A percentile compares a stretch with the other conserved stretches of the same genome.
phyloP scores from a whole-genome alignment of 2,113 vertebrate genomes.

The Bettongia penicillata region DNA sequence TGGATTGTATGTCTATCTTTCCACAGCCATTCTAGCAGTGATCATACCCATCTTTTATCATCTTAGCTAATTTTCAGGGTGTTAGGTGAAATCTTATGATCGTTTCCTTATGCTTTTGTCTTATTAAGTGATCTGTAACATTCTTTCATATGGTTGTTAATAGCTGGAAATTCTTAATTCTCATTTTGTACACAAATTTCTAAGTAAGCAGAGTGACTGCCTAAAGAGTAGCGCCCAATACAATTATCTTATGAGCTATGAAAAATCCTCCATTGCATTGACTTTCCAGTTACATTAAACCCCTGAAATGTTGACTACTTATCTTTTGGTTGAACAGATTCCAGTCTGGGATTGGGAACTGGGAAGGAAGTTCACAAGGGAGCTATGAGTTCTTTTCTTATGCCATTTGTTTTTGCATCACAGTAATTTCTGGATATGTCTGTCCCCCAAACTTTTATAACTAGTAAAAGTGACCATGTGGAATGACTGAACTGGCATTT shows the following conservation, averaged over 20 bases:
- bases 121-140: background rate
- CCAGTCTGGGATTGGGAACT: slow-evolving; percentile 13
- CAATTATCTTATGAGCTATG: slow-evolving; percentile 44
- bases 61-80: background rate
- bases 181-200: slow-evolving; percentile 40
- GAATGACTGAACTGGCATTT: background rate
- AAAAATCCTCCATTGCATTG: slow-evolving; percentile 8
- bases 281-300: slow-evolving; percentile 26
- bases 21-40: background rate
- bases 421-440: background rate
- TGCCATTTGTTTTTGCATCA: background rate
- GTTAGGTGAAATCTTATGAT: background rate
- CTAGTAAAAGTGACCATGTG: background rate
- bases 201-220: background rate
- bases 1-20: background rate
- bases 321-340: slow-evolving; percentile 27
- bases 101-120: background rate
- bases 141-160: background rate
- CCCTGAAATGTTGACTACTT: background rate
- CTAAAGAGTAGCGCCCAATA: slow-evolving; percentile 27
- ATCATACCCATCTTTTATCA: background rate
- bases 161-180: slow-evolving; percentile 29
- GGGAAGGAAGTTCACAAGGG: slow-evolving; percentile 30
- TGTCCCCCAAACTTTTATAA: background rate
- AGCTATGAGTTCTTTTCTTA: background rate